These are phyloP conservation scores for Acanthis flammea DNA, from an alignment of 2,797 vertebrate genomes.

Conservation along the genomic window DNA sequence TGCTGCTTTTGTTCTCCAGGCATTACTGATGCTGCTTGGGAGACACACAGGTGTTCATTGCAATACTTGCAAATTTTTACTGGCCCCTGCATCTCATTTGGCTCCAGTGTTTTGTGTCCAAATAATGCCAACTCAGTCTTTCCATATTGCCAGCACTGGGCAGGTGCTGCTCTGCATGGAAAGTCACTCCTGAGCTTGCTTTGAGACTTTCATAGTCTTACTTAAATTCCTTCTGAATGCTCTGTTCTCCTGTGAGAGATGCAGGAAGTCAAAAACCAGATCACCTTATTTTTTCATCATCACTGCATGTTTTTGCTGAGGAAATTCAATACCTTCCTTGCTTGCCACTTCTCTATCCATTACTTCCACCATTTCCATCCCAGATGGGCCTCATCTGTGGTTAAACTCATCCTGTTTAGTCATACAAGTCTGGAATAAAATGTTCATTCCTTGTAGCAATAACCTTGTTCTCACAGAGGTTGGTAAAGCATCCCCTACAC, in stretches of 20 bases:
- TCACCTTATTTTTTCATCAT: not conserved
- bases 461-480: not conserved
- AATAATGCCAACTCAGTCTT: not conserved
- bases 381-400: rapidly evolving
- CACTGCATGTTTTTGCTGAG: not conserved
- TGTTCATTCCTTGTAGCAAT: not conserved
- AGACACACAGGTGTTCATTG: not conserved
- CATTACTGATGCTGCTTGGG: not conserved
- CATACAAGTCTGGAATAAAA: not conserved
- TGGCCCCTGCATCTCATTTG: not conserved
- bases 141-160: not conserved
- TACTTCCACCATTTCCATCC: not conserved
- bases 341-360: not conserved
- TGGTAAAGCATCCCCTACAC: not conserved
- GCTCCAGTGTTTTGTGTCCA: not conserved
- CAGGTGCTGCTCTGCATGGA: not conserved
- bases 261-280: not conserved
- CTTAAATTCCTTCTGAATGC: not conserved
- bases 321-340: not conserved
- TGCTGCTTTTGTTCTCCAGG: not conserved
- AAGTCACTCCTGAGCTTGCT: not conserved
- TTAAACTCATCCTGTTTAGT: not conserved
- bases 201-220: not conserved
- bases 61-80: not conserved
- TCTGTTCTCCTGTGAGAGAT: not conserved